Evolutionary conservation across 2,797 vertebrate species (phyloP), one percentile per base, ranked within the genome.

Genomic region (Epinephelus coioides): DNA sequence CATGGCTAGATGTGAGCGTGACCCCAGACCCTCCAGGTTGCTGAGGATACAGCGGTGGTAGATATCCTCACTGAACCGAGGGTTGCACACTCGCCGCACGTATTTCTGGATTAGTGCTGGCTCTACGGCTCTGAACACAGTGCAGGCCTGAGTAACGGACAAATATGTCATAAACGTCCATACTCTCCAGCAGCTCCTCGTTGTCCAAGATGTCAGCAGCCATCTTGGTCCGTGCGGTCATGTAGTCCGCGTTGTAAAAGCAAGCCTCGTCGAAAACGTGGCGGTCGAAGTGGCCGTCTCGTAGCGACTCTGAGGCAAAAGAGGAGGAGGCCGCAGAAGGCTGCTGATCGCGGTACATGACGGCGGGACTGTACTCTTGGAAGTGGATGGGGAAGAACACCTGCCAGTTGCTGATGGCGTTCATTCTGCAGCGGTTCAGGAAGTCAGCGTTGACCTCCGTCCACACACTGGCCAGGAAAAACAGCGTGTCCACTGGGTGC

Each of bases 171-270:
- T 99, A 98, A 25, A 97, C 95, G 76, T 98, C 97, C 96, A 98
- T 96, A 94, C 94, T 97, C 76, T 99, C 98, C 92, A 98, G 95
- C 91, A 97, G 94, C 86, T 99, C 98, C 59, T 99, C 98, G 65
- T 95, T 96, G 93, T 97, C 97, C 69, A 97, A 86, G 86, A 97
- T 95, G 69, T 98, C 97, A 0, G 95, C 95, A 0, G 97, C 97
- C 91, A 99, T 97, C 86, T 96, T 97, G 72, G 96, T 96, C 2
- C 98, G 96, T 0, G 98, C 97, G 0, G 96, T 95, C 97, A 99
- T 97, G 88, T 99, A 99, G 94, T 99, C 98, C 0, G 97, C 96
- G 1, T 99, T 99, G 91, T 99, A 99, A 84, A 99, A 99, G 92
- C 98, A 99, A n/a, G 97, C 97, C 91, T 99, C 98, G 0, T 97